Conservation (phyloP, 2,888 invertebrate species). For the Limnephilus marmoratus region DNA sequence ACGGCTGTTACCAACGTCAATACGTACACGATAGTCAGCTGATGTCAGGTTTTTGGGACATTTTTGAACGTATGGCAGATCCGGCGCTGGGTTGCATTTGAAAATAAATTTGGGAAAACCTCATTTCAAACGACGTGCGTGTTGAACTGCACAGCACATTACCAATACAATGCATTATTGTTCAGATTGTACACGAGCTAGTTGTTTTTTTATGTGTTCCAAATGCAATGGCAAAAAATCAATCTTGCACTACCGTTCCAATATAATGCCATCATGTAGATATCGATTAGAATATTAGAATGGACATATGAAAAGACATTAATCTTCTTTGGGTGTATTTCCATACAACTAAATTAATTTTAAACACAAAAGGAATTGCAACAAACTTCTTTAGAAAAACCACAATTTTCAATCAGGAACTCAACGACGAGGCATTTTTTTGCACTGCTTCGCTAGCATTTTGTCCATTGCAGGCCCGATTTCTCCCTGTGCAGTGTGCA, state of each 20-base stretch:
- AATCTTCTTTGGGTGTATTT: not conserved
- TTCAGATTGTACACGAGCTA: constrained; percentile 44
- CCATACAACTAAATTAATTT: not conserved
- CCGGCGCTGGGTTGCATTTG: constrained; percentile 46
- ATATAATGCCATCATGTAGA: not conserved
- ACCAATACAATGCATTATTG: constrained; percentile 41
- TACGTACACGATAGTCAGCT: no score
- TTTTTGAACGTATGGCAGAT: not conserved
- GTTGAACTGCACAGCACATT: constrained; percentile 36
- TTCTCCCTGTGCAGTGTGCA: not conserved
- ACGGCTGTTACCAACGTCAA: no score
- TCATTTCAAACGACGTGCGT: constrained; percentile 54
- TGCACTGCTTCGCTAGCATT: not conserved
- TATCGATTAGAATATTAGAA: not conserved
- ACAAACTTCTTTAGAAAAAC: not conserved
- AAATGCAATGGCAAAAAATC: not conserved
- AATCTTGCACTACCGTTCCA: not conserved
- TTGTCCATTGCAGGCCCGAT: not conserved
- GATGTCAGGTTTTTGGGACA: no score
- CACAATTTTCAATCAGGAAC: not conserved
- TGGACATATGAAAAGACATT: not conserved
- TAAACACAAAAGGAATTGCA: not conserved
- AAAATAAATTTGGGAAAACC: constrained; percentile 56
- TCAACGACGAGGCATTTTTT: not conserved
- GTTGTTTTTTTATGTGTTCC: not conserved